Evolutionary conservation across 2,113 vertebrate species (phyloP).

Genomic region (Romanogobio albipinnatus): DNA sequence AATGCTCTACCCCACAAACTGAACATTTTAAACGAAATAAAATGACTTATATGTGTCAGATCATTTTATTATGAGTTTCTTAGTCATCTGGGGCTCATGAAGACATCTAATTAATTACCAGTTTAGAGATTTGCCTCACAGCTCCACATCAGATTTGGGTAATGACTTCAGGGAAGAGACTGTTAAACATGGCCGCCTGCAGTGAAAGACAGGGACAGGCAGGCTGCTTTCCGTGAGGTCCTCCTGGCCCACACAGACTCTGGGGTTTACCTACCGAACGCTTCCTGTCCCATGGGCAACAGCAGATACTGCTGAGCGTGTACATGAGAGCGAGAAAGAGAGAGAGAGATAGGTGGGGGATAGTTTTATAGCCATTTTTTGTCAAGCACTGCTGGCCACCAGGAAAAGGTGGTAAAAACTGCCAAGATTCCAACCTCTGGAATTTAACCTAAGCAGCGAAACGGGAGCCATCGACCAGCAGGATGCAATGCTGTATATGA

Average conservation of each 20-base stretch:
- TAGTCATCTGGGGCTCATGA: neutral
- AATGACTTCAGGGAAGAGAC: conserved; percentile 62
- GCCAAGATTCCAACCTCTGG: conserved; percentile 54
- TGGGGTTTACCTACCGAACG: conserved; percentile 53
- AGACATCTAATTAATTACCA: conserved; percentile 64
- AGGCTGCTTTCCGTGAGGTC: conserved; percentile 40
- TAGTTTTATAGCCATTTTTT: conserved; percentile 63
- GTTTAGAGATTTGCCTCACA: conserved; percentile 38
- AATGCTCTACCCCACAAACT: neutral
- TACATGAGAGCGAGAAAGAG: neutral
- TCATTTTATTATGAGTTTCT: neutral
- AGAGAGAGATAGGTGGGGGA: neutral
- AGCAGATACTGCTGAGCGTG: conserved; percentile 42
- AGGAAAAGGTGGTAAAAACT: conserved; percentile 37
- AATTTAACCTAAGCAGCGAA: conserved; percentile 42
- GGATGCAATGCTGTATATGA: conserved; percentile 22
- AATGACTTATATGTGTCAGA: neutral
- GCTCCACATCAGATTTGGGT: conserved; percentile 51
- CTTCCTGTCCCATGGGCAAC: conserved; percentile 51
- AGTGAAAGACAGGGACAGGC: conserved; percentile 57
- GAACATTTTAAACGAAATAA: neutral
- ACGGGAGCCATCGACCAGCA: conserved; percentile 25
- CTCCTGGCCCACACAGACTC: conserved; percentile 69
- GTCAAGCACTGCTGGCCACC: conserved; percentile 51
- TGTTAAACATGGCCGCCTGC: conserved; percentile 67